Base-by-base conservation (phyloP, 2,113 vertebrate genomes). In the Myotis lucifugus region DNA sequence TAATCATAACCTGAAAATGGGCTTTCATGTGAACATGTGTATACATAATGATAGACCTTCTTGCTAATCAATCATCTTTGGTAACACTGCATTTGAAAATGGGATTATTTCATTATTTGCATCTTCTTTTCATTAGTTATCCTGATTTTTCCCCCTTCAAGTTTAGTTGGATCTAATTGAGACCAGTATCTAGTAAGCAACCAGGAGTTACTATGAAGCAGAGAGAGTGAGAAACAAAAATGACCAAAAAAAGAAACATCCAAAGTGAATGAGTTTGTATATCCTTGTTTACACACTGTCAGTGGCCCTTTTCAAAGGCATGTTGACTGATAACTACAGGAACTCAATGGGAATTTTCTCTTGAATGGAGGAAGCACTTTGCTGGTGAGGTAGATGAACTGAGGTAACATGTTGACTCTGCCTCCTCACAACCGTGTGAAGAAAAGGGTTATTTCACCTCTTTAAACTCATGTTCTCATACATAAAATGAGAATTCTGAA, bases 1-100 rank as follows among this genome's bases (percentile, higher is more conserved):
- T 12, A 67, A 73, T 86, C 17, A 61, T 94, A 90, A 83, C 42
- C 56, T 92, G 52, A 50, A 66, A 94, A 61, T 90, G 52, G 52
- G 54, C 61, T 94, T 72, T 42, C 10, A 78, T 52, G 54, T 90
- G 21, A 84, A 29, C 40, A 17, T 70, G 52, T 46, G 18, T 34
- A 21, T 54, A 79, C 73, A 69, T 73, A 67, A 4, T 40, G 46
- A 54, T 37, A 78, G 61, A 23, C 66, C 46, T 74, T 79, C 67
- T 66, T 46, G 67, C 42, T 52, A 78, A 59, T 72, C 76, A 86
- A 50, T 25, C 42, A 23, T 37, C 46, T 82, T 15, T 67, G 50
- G 59, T 61, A 66, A n/a, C 34, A 52, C 14, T 81, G 56, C 76
- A 87, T 61, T 69, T 93, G 56, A n/a, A 15, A 54, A 69, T 81